phyloP scores from a whole-genome alignment of 2,113 vertebrate species.

The Cyanoramphus novaezelandiae region DNA sequence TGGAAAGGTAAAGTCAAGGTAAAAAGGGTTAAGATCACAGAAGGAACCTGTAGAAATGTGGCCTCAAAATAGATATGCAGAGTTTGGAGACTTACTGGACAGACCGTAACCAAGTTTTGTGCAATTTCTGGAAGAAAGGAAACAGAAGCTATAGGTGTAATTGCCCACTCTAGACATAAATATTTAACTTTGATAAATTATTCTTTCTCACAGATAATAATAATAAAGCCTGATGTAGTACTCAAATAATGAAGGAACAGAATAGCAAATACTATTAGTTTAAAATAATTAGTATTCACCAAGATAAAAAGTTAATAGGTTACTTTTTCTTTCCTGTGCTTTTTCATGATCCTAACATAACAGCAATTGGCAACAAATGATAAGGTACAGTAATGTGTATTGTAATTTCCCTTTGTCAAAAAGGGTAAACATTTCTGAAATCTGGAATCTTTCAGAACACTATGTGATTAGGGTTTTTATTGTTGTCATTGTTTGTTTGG shows the following conservation, averaged over 20 bases:
- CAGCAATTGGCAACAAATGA: neutral
- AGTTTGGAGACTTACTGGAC: neutral
- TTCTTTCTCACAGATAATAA: neutral
- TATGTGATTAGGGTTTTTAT: neutral
- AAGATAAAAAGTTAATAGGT: neutral
- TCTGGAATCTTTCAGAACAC: neutral
- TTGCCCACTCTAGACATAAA: neutral
- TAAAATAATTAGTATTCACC: neutral
- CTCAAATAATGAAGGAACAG: neutral
- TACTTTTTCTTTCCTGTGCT: neutral
- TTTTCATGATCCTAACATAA: neutral
- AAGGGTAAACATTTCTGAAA: neutral
- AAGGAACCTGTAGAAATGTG: neutral
- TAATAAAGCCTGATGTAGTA: neutral
- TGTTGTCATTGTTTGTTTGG: neutral
- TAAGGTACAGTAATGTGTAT: neutral
- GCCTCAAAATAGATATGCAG: neutral
- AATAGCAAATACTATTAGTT: neutral
- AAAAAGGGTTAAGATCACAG: neutral
- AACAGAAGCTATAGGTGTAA: neutral
- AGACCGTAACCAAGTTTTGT: neutral
- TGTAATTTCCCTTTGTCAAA: neutral
- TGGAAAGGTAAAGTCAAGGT: neutral
- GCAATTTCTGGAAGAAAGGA: neutral
- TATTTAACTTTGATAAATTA: neutral